Percentiles rank a stretch among this genome's conserved stretches.
These are phyloP conservation scores for Lutjanus erythropterus DNA, from an alignment of 2,113 vertebrate species.

Conservation along the genomic window DNA sequence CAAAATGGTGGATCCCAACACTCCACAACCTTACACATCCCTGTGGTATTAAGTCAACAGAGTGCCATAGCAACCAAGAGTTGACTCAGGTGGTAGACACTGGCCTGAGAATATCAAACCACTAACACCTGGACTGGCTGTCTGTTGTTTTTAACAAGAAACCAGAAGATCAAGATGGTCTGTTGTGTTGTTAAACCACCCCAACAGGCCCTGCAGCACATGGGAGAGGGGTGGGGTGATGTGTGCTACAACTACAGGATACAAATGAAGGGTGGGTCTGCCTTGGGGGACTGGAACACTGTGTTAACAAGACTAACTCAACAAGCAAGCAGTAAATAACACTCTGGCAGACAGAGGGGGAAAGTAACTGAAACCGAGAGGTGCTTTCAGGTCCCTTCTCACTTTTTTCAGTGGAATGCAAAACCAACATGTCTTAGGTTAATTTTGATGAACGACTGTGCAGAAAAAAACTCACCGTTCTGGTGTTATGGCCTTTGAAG, in stretches of 20 bases:
- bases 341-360: not conserved
- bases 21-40: not conserved
- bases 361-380: slow-evolving; percentile 1
- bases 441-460: not conserved
- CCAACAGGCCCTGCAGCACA: slow-evolving; percentile 73
- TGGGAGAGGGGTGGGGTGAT: slow-evolving; percentile 48
- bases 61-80: not conserved
- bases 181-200: slow-evolving; percentile 70
- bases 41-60: not conserved
- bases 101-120: slow-evolving; percentile 35
- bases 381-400: not conserved
- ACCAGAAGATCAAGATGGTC: slow-evolving; percentile 45
- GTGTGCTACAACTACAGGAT: slow-evolving; percentile 39
- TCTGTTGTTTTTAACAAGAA: slow-evolving; percentile 44
- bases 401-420: not conserved
- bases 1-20: slow-evolving; percentile 24
- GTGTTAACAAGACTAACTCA: slow-evolving; percentile 36
- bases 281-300: slow-evolving; percentile 33
- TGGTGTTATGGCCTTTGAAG: not conserved
- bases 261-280: slow-evolving; percentile 64
- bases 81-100: slow-evolving; percentile 14
- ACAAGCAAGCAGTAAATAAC: slow-evolving; percentile 8
- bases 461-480: not conserved
- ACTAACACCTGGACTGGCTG: slow-evolving; percentile 33
- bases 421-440: slow-evolving; percentile 5